phyloP scores from a whole-genome alignment of 2,888 invertebrate species.

The Crossocerus cetratus region DNA sequence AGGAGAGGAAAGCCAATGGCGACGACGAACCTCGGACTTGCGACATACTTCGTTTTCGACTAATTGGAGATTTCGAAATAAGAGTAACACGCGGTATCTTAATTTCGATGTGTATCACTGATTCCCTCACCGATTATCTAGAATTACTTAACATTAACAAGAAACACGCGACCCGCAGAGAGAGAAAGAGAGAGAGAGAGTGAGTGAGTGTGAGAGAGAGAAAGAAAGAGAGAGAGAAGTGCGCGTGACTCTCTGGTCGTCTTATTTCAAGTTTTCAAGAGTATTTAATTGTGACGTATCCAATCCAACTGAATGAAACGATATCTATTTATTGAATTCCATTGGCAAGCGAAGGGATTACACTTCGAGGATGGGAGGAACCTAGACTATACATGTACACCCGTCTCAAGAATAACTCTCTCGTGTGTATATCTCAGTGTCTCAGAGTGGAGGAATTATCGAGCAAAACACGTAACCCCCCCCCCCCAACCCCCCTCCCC shows the following conservation, averaged over 20 bases:
- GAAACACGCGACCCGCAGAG: not conserved
- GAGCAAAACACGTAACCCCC: too few species aligned
- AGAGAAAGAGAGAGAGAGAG: too few species aligned
- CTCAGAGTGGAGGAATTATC: conserved; percentile 14
- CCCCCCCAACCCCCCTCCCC: too few species aligned
- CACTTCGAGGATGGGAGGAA: conserved; percentile 39
- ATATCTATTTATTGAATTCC: conserved; percentile 49
- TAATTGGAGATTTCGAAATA: conserved; percentile 47
- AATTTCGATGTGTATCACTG: conserved; percentile 31
- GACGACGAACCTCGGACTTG: conserved; percentile 48
- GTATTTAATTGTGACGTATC: conserved; percentile 41
- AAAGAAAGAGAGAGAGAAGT: too few species aligned
- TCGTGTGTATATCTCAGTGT: conserved; percentile 17
- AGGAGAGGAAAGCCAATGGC: conserved; percentile 47
- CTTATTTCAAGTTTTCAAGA: conserved; percentile 50
- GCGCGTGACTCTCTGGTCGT: conserved; percentile 13
- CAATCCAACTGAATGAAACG: conserved; percentile 37
- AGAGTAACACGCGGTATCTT: conserved; percentile 20
- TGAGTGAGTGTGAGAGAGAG: too few species aligned
- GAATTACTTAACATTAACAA: conserved; percentile 35
- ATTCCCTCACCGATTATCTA: conserved; percentile 22
- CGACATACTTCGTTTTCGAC: conserved; percentile 44
- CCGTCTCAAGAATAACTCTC: conserved; percentile 28
- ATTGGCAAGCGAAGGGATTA: conserved; percentile 32
- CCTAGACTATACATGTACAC: conserved; percentile 38